phyloP scores from a whole-genome alignment of 2,113 vertebrate species.

The Propithecus coquereli region DNA sequence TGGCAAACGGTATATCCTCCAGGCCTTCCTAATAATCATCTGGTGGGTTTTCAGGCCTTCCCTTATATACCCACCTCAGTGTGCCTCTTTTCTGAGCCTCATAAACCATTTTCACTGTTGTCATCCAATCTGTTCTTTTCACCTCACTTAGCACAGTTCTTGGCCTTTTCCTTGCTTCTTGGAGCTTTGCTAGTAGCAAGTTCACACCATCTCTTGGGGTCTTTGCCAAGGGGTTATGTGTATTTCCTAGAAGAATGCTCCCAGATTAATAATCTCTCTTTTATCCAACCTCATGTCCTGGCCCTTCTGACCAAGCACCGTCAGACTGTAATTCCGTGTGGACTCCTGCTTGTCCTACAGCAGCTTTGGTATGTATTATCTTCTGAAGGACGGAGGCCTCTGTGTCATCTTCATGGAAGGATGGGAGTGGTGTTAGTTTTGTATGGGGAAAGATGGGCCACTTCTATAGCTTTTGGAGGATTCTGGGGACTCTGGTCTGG shows the following conservation, averaged over 20 bases:
- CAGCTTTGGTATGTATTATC: not conserved
- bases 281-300: not conserved
- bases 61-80: accelerated
- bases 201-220: not conserved
- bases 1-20: not conserved
- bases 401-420: not conserved
- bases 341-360: not conserved
- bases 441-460: not conserved
- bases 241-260: not conserved
- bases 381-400: not conserved
- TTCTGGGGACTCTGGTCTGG: not conserved
- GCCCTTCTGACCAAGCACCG: not conserved
- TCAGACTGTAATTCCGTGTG: not conserved
- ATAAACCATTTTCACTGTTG: not conserved
- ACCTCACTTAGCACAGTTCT: not conserved
- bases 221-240: not conserved
- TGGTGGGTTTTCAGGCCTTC: not conserved
- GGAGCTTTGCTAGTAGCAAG: not conserved
- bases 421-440: not conserved
- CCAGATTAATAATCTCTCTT: not conserved
- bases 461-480: not conserved
- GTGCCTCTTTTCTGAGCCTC: not conserved
- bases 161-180: not conserved
- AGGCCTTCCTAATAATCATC: not conserved
- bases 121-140: not conserved